Conservation (phyloP, 2,888 invertebrate species). For the Chirona hameri region DNA sequence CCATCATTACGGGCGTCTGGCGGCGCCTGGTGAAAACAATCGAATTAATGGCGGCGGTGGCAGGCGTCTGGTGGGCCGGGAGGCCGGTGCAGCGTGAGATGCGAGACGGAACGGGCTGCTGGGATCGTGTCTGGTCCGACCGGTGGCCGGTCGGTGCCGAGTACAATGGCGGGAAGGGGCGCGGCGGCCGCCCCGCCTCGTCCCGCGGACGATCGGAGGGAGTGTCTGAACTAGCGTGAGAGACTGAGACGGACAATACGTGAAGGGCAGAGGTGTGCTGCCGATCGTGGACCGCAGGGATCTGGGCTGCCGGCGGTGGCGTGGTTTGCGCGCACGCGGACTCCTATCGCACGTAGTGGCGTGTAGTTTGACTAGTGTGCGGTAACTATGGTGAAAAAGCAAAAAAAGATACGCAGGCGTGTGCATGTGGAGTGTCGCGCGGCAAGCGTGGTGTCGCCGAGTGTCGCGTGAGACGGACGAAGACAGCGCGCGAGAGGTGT, state of each 20-base stretch:
- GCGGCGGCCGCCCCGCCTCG: neutral
- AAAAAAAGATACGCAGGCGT: neutral
- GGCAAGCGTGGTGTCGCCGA: neutral
- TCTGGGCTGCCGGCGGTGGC: too few relatives aligned
- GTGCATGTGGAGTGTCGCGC: neutral
- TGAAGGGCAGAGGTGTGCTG: too few relatives aligned
- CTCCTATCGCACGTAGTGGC: neutral
- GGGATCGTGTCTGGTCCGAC: neutral
- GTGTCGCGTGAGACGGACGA: neutral
- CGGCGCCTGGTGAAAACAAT: constrained; percentile 7
- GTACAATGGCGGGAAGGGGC: neutral
- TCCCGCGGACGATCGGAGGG: too few relatives aligned
- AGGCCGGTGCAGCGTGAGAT: neutral
- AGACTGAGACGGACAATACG: too few relatives aligned
- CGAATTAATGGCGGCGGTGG: neutral
- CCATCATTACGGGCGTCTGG: constrained; percentile 23
- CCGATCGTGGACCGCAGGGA: too few relatives aligned
- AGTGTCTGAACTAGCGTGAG: too few relatives aligned
- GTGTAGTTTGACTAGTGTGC: neutral
- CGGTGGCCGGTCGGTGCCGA: neutral
- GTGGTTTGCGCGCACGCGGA: too few relatives aligned
- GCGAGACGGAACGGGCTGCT: neutral
- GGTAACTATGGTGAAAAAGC: neutral
- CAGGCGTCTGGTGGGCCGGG: neutral
- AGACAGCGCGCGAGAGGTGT: neutral